Conservation (phyloP, 2,113 vertebrate species). For the Psettodes erumei region DNA sequence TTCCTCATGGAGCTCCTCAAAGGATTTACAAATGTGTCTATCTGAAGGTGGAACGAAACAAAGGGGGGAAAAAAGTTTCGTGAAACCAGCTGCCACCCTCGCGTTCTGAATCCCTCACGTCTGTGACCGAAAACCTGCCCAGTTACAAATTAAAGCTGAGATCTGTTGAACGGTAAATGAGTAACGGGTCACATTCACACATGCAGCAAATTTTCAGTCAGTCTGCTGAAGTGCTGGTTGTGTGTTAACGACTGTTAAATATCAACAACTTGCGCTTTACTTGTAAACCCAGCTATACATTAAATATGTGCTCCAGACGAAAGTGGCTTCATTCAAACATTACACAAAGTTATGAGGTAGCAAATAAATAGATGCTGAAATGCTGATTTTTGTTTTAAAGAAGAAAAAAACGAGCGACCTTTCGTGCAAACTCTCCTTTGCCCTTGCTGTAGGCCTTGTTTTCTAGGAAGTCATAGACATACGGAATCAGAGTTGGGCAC, state of each 20-base stretch:
- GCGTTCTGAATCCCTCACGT: neutral
- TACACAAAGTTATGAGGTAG: neutral
- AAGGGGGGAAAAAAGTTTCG: neutral
- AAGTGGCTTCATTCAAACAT: neutral
- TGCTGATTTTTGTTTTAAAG: neutral
- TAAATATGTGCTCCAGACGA: neutral
- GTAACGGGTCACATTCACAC: too few species aligned
- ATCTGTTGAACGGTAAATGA: too few species aligned
- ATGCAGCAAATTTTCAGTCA: too few species aligned
- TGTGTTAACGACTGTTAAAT: neutral
- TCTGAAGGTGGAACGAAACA: slow-evolving; percentile 78
- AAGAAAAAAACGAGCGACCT: slow-evolving; percentile 82
- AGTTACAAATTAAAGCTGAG: neutral
- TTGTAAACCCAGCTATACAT: neutral
- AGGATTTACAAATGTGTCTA: slow-evolving; percentile 99
- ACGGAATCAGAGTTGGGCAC: slow-evolving; percentile 89
- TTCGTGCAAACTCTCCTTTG: slow-evolving; percentile 97
- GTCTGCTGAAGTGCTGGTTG: neutral
- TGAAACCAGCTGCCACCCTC: neutral
- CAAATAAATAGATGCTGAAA: slow-evolving; percentile 3
- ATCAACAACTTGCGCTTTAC: neutral
- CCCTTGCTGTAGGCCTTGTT: slow-evolving; percentile 99
- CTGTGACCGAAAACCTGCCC: neutral
- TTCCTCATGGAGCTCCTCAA: slow-evolving; percentile 99
- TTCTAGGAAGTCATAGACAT: slow-evolving; percentile 94